These are phyloP conservation scores for Eudasyphora cyanicolor DNA, from an alignment of 2,888 invertebrate genomes.

Conservation along the genomic window DNA sequence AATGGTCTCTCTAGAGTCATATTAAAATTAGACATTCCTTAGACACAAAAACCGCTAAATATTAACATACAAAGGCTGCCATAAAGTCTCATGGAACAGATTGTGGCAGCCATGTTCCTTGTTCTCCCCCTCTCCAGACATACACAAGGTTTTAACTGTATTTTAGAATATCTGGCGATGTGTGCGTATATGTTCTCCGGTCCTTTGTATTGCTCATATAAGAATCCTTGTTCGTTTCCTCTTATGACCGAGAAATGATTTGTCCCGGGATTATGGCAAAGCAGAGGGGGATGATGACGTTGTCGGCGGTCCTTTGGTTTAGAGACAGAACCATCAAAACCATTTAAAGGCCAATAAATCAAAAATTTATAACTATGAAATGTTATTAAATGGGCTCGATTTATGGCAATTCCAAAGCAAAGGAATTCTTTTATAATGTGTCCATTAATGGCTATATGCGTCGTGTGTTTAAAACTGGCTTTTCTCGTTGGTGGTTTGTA, in stretches of 20 bases:
- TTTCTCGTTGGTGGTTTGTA: no score
- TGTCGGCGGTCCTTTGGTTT: no score
- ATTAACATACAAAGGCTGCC: no score
- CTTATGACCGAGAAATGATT: neutral
- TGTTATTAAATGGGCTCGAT: neutral
- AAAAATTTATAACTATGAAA: slow-evolving; percentile 28
- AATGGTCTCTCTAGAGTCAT: neutral
- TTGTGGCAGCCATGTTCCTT: no score
- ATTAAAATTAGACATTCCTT: neutral
- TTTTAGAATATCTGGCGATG: neutral
- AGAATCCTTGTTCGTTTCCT: neutral
- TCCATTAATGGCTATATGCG: neutral
- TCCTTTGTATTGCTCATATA: neutral
- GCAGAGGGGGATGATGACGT: no score
- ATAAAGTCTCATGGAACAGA: no score
- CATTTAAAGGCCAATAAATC: slow-evolving; percentile 38
- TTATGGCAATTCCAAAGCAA: neutral
- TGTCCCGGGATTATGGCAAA: neutral
- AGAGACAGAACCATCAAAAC: slow-evolving; percentile 9
- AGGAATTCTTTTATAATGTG: neutral
- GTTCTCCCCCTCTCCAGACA: no score
- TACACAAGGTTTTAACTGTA: no score
- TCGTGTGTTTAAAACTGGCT: neutral
- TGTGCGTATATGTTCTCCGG: neutral
- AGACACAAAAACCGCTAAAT: neutral